Evolutionary conservation across 2,113 vertebrate genomes (phyloP).

Genomic region (Bolborhynchus lineola): DNA sequence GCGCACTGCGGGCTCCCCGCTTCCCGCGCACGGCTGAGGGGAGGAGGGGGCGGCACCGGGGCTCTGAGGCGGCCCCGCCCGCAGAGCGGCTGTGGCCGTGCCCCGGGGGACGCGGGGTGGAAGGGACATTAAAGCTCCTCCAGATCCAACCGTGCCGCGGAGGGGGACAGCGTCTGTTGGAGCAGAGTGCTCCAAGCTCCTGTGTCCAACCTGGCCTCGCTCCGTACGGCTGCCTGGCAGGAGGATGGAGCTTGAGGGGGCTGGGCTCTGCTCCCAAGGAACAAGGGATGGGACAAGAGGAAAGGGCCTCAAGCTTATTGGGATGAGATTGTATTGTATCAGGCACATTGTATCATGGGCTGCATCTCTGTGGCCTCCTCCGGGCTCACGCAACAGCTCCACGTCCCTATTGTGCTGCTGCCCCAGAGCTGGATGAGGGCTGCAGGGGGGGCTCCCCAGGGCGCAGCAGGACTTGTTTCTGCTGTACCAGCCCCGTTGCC

Average conservation of each 20-base stretch:
- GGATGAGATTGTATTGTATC: background rate
- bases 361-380: background rate
- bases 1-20: background rate
- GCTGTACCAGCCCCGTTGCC: rapidly evolving
- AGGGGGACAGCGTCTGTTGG: too few relatives aligned
- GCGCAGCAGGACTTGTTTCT: background rate
- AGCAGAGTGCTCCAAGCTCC: background rate
- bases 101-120: too few relatives aligned
- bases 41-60: too few relatives aligned
- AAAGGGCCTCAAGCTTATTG: background rate
- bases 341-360: background rate
- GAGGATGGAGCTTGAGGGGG: too few relatives aligned
- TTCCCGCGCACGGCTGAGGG: background rate
- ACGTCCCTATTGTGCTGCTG: background rate
- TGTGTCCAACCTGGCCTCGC: too few relatives aligned
- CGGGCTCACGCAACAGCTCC: background rate
- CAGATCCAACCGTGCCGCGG: too few relatives aligned
- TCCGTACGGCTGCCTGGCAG: too few relatives aligned
- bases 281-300: background rate
- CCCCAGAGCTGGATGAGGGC: background rate
- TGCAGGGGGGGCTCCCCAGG: background rate
- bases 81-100: too few relatives aligned
- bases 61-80: too few relatives aligned
- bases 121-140: background rate
- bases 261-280: background rate